Evolutionary conservation across 1,140 invertebrate genomes (phyloP).

Genomic region (Drosophila varians): DNA sequence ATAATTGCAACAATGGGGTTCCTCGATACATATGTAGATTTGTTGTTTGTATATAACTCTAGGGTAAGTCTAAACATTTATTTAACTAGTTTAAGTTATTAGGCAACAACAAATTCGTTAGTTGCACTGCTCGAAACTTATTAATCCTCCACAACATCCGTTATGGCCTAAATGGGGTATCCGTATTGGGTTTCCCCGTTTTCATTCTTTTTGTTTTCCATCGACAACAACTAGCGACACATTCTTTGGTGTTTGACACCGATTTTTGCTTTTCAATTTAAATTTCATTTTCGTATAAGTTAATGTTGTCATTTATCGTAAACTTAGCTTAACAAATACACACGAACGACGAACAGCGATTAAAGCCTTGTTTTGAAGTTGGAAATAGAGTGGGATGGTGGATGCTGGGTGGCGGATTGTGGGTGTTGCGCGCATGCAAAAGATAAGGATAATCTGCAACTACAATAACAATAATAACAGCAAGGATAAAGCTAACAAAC

Average conservation of each 20-base stretch:
- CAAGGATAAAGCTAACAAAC: conserved; percentile 11
- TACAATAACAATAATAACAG: conserved; percentile 37
- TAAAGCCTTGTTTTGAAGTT: conserved; percentile 46
- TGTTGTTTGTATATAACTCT: conserved; percentile 40
- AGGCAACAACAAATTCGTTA: conserved; percentile 74
- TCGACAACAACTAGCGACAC: conserved; percentile 9
- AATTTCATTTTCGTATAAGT: conserved; percentile 61
- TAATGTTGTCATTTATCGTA: conserved; percentile 27
- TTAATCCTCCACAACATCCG: neutral
- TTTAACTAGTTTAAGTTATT: conserved; percentile 67
- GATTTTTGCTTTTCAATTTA: conserved; percentile 72
- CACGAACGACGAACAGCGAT: conserved; percentile 65
- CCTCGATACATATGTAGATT: conserved; percentile 32
- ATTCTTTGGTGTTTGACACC: conserved; percentile 70
- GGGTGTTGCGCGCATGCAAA: neutral
- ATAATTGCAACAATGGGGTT: conserved; percentile 58
- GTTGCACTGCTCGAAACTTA: conserved; percentile 42
- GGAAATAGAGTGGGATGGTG: conserved; percentile 1
- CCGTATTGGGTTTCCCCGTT: conserved; percentile 8
- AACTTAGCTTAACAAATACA: conserved; percentile 60
- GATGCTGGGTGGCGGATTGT: neutral
- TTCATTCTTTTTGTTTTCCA: conserved; percentile 8
- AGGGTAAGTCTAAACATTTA: conserved; percentile 73
- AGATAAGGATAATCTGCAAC: neutral
- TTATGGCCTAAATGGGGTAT: conserved; percentile 28